A percentile compares a stretch with the other conserved stretches of the same genome.
These are phyloP conservation scores for Batillaria attramentaria DNA, from an alignment of 1,140 invertebrate genomes.

Conservation along the genomic window DNA sequence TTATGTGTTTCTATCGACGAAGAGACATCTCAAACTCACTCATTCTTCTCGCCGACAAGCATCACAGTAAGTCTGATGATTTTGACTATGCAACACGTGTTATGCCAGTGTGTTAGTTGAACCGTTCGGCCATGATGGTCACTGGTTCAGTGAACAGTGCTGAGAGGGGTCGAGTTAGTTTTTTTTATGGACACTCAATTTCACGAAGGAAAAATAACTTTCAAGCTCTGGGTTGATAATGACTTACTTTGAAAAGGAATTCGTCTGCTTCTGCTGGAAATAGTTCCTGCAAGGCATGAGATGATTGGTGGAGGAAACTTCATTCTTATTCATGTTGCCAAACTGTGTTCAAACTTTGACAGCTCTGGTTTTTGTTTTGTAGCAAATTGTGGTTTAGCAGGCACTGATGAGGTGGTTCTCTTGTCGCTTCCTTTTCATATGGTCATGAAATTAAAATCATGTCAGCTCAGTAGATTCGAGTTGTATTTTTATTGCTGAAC, in stretches of 20 bases:
- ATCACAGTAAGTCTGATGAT: constrained; percentile 89
- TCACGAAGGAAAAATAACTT: too few relatives aligned
- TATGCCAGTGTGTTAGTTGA: constrained; percentile 20
- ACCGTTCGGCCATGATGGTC: not conserved
- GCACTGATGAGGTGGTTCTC: not conserved
- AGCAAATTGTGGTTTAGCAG: not conserved
- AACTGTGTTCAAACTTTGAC: not conserved
- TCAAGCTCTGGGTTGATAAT: not conserved
- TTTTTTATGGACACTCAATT: too few relatives aligned
- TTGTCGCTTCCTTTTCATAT: too few relatives aligned
- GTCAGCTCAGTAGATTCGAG: too few relatives aligned
- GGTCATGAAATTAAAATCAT: too few relatives aligned
- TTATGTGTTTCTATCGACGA: constrained; percentile 98
- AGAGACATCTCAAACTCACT: constrained; percentile 94
- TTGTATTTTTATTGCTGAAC: too few relatives aligned
- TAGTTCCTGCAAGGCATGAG: constrained; percentile 12
- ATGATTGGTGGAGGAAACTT: constrained; percentile 5
- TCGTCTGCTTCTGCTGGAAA: constrained; percentile 8
- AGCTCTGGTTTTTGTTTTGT: not conserved
- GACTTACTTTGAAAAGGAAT: not conserved
- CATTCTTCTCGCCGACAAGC: constrained; percentile 96
- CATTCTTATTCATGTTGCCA: not conserved
- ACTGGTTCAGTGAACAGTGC: too few relatives aligned
- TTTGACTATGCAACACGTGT: constrained; percentile 17
- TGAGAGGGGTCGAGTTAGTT: too few relatives aligned